Base-by-base conservation (phyloP, 1,140 invertebrate species). In the Metopolophium dirhodum region DNA sequence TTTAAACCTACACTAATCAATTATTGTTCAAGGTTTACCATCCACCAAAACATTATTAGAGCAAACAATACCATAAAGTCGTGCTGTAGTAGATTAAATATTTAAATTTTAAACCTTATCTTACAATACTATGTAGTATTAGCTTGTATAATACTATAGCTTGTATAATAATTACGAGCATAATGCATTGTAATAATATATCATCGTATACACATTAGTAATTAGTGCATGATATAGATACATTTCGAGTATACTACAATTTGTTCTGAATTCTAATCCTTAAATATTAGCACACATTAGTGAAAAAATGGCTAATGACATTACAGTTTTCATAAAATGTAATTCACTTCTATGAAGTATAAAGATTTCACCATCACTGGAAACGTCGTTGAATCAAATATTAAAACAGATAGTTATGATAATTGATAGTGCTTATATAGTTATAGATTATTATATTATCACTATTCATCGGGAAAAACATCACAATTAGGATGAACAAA, bases 1-100 rank as follows among this genome's bases (percentile, higher is more conserved):
- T 77, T 77, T 35, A 77, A 77, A 77, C 61, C n/a, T n/a, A 77
- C 61, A 77, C 61, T 77, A 77, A 77, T 77, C 61, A 77, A 77
- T 77, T 77, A 77, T 77, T 77, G n/a, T 77, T 77, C 61, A 77
- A 77, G 30, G 61, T 77, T 77, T 77, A 35, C n/a, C 18, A 77
- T 77, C 61, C n/a, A 35, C 61, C n/a, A 77, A 77, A 77, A n/a
- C 18, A n/a, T 77, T n/a, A 77, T 77, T 77, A 77, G 30, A n/a
- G n/a, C 30, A n/a, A 77, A 77, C n/a, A 77, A 77, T 77, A 77
- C n/a, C 2, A n/a, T 77, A 77, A 77, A 77, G 61, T 77, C 30
- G n/a, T 18, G 4, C 30, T n/a, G 61, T 77, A 14, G 18, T n/a
- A 77, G 61, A 77, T 77, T 77, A 77, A n/a, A 35, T 77, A 77